phyloP scores from a whole-genome alignment of 2,888 invertebrate species.

The Plebejus melissa region DNA sequence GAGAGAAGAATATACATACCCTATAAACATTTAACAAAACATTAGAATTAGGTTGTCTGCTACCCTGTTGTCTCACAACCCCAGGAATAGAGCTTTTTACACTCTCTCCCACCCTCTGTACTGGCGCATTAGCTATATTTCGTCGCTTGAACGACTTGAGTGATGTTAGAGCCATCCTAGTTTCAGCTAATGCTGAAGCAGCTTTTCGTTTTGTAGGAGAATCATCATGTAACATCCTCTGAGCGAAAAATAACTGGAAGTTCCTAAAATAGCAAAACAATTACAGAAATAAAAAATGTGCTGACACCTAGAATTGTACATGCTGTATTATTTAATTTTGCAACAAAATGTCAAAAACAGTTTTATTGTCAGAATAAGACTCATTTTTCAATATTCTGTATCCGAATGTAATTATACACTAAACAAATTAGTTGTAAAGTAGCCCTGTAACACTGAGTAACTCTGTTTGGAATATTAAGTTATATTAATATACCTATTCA shows the following conservation, averaged over 20 bases:
- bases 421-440: background rate
- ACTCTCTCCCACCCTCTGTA: constrained; percentile 76
- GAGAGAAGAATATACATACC: constrained; percentile 50
- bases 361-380: background rate
- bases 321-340: background rate
- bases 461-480: too few species aligned
- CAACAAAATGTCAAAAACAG: background rate
- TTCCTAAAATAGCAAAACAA: constrained; percentile 71
- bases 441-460: background rate
- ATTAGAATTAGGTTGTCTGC: constrained; percentile 68
- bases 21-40: constrained; percentile 78
- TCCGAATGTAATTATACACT: background rate
- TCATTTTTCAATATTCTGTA: background rate
- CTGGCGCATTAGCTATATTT: constrained; percentile 68
- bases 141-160: constrained; percentile 83
- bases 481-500: too few species aligned
- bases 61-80: constrained; percentile 70
- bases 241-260: constrained; percentile 85
- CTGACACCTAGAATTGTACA: background rate
- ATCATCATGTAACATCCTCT: constrained; percentile 83
- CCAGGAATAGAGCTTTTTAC: constrained; percentile 75
- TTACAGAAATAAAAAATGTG: background rate
- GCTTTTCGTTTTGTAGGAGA: constrained; percentile 77
- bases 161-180: constrained; percentile 87
- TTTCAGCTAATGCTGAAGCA: constrained; percentile 81